phyloP scores from a whole-genome alignment of 2,113 vertebrate genomes.

The Toxotes jaculatrix region DNA sequence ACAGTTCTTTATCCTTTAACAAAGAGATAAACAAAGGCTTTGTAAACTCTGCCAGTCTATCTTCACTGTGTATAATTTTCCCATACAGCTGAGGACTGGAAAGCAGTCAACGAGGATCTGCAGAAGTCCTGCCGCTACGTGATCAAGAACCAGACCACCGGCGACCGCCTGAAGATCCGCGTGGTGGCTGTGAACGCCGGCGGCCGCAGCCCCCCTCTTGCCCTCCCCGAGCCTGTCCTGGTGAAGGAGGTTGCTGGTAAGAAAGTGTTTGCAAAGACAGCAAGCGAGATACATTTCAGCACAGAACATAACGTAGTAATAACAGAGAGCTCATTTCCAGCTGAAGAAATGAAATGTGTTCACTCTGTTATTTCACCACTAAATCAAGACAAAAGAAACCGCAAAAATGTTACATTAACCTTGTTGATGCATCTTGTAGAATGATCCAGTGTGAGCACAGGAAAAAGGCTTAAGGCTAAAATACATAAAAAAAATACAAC shows the following conservation, averaged over 20 bases:
- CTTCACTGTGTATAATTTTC: neutral
- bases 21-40: neutral
- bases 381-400: no score
- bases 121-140: constrained; percentile 89
- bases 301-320: neutral
- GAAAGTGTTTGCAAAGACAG: neutral
- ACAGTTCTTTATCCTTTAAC: neutral
- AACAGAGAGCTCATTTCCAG: no score
- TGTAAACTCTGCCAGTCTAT: neutral
- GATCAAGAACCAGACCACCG: constrained; percentile 86
- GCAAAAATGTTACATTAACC: no score
- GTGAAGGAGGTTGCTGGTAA: constrained; percentile 91
- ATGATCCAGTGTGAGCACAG: no score
- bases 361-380: no score
- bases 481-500: no score
- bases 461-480: no score
- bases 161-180: constrained; percentile 88
- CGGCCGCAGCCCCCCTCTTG: constrained; percentile 82
- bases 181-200: constrained; percentile 87
- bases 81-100: constrained; percentile 89
- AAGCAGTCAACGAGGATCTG: constrained; percentile 85
- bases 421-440: neutral
- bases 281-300: neutral
- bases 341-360: no score
- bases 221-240: constrained; percentile 86